These are phyloP conservation scores for Micrasema minimum DNA, from an alignment of 1,140 invertebrate species.

Conservation along the genomic window DNA sequence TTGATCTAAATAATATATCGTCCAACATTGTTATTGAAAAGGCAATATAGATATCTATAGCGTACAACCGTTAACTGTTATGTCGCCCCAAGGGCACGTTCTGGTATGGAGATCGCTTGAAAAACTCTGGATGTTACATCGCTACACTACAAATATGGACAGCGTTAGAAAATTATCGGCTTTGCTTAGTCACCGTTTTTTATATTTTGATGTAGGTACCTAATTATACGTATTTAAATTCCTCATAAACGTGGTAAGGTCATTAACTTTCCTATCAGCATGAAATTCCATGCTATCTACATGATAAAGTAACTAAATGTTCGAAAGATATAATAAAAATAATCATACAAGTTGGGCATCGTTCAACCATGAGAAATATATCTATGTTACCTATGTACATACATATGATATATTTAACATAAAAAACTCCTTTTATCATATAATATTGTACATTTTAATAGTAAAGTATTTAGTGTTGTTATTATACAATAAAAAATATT, in stretches of 20 bases:
- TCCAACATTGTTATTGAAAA: constrained; percentile 49
- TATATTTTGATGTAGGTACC: constrained; percentile 16
- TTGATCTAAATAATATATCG: constrained; percentile 49
- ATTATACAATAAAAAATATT: too few species aligned
- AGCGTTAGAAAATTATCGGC: constrained; percentile 37
- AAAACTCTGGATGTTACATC: constrained; percentile 16
- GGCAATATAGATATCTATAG: constrained; percentile 35
- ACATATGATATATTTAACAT: too few species aligned
- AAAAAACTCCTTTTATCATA: too few species aligned
- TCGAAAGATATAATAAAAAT: too few species aligned
- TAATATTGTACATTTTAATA: too few species aligned
- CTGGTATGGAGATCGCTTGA: constrained; percentile 36
- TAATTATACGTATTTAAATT: constrained; percentile 39
- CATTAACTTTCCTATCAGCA: constrained; percentile 23
- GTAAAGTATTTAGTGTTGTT: too few species aligned
- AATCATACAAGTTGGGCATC: too few species aligned
- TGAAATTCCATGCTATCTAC: too few species aligned
- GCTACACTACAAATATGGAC: constrained; percentile 35
- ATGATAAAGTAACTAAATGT: too few species aligned
- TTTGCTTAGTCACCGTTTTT: constrained; percentile 40
- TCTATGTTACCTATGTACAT: too few species aligned
- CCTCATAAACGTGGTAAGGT: constrained; percentile 30
- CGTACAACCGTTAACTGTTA: constrained; percentile 38
- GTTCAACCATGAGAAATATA: too few species aligned
- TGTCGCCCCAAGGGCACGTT: constrained; percentile 40